These are phyloP conservation scores for Chiloscyllium punctatum DNA, from an alignment of 2,797 vertebrate species.

Conservation along the genomic window DNA sequence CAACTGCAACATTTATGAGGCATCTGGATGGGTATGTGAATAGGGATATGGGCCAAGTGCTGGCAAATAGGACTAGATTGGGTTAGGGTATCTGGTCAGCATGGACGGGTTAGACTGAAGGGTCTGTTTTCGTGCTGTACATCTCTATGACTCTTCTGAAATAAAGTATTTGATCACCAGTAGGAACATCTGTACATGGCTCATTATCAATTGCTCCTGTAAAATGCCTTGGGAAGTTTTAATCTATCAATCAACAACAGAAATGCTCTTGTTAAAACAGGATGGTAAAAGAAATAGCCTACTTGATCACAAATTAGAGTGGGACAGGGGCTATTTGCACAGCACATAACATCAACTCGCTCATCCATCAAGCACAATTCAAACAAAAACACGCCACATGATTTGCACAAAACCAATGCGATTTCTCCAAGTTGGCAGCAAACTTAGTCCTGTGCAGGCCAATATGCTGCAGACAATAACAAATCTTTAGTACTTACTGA, in stretches of 20 bases:
- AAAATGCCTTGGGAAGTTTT: neutral
- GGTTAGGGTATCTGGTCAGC: no score
- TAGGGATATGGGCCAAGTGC: no score
- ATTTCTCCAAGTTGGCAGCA: neutral
- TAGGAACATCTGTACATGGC: neutral
- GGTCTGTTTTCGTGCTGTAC: no score
- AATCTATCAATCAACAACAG: neutral
- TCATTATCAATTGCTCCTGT: neutral
- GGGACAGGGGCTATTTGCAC: neutral
- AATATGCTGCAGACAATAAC: neutral
- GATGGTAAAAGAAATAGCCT: neutral
- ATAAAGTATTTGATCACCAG: neutral
- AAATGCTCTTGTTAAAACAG: neutral
- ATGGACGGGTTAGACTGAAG: no score
- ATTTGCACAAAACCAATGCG: neutral
- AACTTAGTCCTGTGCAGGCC: neutral
- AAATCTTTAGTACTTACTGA: neutral
- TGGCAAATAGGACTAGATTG: no score
- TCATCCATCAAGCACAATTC: neutral
- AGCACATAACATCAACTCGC: neutral
- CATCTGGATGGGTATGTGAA: no score
- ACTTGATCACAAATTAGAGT: neutral
- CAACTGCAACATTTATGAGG: no score
- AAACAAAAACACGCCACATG: neutral
- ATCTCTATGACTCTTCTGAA: no score